phyloP scores from a whole-genome alignment of 1,140 invertebrate species.

The Drosophila sucinea region DNA sequence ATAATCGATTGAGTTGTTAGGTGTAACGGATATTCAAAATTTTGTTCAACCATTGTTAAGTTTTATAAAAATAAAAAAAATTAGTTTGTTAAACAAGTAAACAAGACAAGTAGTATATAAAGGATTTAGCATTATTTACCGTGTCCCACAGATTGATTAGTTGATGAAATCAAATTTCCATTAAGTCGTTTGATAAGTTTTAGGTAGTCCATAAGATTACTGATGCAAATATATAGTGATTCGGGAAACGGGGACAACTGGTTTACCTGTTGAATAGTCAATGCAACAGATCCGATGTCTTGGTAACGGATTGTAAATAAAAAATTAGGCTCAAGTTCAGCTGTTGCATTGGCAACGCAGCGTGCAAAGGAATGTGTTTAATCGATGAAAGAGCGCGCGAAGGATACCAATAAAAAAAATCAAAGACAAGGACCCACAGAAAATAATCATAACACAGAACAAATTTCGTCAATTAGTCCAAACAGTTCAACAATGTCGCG shows the following conservation, averaged over 20 bases:
- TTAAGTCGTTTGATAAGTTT: no score
- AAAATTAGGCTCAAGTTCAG: slow-evolving; percentile 70
- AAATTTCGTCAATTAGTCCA: slow-evolving; percentile 33
- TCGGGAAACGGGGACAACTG: not conserved
- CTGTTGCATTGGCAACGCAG: slow-evolving; percentile 74
- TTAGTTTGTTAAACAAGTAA: not conserved
- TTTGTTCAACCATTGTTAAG: not conserved
- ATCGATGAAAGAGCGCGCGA: slow-evolving; percentile 51
- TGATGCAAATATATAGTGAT: not conserved
- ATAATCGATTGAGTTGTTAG: not conserved
- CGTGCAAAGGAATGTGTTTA: slow-evolving; percentile 60
- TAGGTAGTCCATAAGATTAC: not conserved
- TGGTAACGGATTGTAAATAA: slow-evolving; percentile 68
- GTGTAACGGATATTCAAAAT: slow-evolving; percentile 6
- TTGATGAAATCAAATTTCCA: no score
- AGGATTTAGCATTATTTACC: no score
- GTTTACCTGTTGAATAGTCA: slow-evolving; percentile 53
- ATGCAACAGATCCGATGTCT: slow-evolving; percentile 62
- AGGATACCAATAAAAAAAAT: slow-evolving; percentile 54
- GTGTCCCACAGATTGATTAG: no score
- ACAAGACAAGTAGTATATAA: no score
- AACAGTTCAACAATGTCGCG: slow-evolving; percentile 56
- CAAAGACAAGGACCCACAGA: slow-evolving; percentile 40
- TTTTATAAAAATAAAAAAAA: not conserved
- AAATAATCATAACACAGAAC: slow-evolving; percentile 22